phyloP scores from a whole-genome alignment of 2,113 vertebrate species.

The Coptodon rendalli region DNA sequence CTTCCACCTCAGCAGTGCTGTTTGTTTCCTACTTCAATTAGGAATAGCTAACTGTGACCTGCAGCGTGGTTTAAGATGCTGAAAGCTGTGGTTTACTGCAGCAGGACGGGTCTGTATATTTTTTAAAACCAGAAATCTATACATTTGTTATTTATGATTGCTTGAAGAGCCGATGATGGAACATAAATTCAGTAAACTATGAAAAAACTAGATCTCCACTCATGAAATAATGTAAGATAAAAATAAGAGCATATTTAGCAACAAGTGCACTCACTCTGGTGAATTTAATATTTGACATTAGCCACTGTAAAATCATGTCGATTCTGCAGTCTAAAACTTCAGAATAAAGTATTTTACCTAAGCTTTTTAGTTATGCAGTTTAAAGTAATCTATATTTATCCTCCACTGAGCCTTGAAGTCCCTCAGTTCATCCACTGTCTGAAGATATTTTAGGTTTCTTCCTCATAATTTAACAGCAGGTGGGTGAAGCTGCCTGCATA shows the following conservation, averaged over 20 bases:
- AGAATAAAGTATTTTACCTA: background rate
- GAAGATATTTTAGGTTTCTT: background rate
- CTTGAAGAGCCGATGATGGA: background rate
- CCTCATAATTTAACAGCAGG: background rate
- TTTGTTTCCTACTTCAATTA: background rate
- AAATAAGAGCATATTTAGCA: background rate
- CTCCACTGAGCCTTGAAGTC: background rate
- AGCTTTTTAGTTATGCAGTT: background rate
- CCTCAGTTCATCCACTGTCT: background rate
- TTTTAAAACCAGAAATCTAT: background rate
- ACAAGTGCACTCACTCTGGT: background rate
- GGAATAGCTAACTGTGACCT: background rate
- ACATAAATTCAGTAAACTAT: background rate
- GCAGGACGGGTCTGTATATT: background rate
- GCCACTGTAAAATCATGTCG: rapidly evolving
- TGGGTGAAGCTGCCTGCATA: background rate
- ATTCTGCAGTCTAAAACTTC: background rate
- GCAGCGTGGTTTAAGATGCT: background rate
- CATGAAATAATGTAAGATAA: rapidly evolving
- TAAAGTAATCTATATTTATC: background rate
- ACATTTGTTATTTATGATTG: background rate
- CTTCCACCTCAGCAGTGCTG: background rate
- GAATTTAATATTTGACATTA: background rate
- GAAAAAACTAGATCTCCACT: background rate
- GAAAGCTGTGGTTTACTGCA: background rate